Percentiles rank a stretch among this genome's conserved stretches.
These are phyloP conservation scores for Microctenopoma stevenorrisi DNA, from an alignment of 2,797 vertebrate genomes.

Conservation along the genomic window DNA sequence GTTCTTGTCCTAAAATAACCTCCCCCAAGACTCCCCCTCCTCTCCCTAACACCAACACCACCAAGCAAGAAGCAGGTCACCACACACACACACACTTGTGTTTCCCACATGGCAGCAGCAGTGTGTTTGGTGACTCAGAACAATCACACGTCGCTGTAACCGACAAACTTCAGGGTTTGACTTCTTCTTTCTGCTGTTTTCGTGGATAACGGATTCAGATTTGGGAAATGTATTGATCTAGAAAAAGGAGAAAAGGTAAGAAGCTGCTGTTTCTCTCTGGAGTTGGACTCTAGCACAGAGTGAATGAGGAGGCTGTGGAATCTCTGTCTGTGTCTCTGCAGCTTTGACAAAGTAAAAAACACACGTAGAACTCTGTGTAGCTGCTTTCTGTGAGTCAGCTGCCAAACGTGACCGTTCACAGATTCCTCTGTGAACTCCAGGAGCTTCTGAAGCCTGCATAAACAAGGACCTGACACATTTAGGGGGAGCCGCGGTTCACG, in stretches of 20 bases:
- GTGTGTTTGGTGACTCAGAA: slow-evolving; percentile 15
- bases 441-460: background rate
- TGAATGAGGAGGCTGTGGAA: too few species aligned
- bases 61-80: slow-evolving; percentile 72
- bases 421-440: background rate
- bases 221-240: background rate
- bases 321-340: too few species aligned
- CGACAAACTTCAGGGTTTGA: background rate
- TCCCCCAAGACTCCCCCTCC: slow-evolving; percentile 85
- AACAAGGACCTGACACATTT: background rate
- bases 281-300: too few species aligned
- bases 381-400: too few species aligned
- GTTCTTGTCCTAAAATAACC: slow-evolving; percentile 89
- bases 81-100: slow-evolving; percentile 50
- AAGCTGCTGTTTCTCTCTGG: background rate
- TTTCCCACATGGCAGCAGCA: slow-evolving; percentile 43
- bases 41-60: slow-evolving; percentile 48
- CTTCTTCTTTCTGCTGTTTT: background rate
- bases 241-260: slow-evolving; percentile 42
- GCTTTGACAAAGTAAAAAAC: too few species aligned
- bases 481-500: background rate
- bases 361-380: too few species aligned
- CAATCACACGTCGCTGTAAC: background rate
- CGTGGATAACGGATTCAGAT: too few species aligned
- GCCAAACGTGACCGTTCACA: too few species aligned